Conservation (phyloP, 2,888 invertebrate species). For the Eucriotettix oculatus region DNA sequence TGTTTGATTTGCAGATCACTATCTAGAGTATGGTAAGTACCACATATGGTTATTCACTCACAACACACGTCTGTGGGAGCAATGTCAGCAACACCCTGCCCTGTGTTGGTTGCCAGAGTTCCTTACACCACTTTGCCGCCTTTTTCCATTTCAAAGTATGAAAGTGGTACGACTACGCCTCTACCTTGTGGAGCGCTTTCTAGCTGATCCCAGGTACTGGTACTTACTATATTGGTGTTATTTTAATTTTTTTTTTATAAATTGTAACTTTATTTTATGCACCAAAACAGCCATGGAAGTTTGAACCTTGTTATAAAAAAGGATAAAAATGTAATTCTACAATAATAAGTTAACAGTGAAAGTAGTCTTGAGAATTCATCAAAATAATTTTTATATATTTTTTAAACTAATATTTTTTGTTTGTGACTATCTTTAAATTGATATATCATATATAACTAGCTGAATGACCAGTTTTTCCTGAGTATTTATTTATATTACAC, state of each 20-base stretch:
- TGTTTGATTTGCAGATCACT: slow-evolving; percentile 33
- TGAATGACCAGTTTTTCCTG: too few relatives aligned
- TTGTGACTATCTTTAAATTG: too few relatives aligned
- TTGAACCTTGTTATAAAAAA: too few relatives aligned
- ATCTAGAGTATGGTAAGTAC: slow-evolving; percentile 57
- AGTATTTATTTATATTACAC: too few relatives aligned
- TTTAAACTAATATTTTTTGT: too few relatives aligned
- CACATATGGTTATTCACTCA: slow-evolving; percentile 72
- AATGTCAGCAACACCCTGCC: slow-evolving; percentile 48
- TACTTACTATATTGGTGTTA: not conserved
- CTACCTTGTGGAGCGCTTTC: slow-evolving; percentile 48
- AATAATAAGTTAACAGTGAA: too few relatives aligned
- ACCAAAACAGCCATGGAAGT: too few relatives aligned
- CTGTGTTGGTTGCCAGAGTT: slow-evolving; percentile 54
- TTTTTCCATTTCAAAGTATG: slow-evolving; percentile 80
- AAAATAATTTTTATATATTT: too few relatives aligned
- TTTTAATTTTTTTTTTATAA: not conserved
- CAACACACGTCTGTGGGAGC: slow-evolving; percentile 68
- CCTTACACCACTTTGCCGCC: slow-evolving; percentile 57
- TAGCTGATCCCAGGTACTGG: slow-evolving; percentile 55
- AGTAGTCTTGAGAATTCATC: too few relatives aligned
- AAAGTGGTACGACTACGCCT: slow-evolving; percentile 68
- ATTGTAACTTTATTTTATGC: not conserved
- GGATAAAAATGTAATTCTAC: too few relatives aligned
- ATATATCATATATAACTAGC: too few relatives aligned